These are phyloP conservation scores for Galerucella nymphaeae DNA, from an alignment of 2,888 invertebrate species.

Conservation along the genomic window DNA sequence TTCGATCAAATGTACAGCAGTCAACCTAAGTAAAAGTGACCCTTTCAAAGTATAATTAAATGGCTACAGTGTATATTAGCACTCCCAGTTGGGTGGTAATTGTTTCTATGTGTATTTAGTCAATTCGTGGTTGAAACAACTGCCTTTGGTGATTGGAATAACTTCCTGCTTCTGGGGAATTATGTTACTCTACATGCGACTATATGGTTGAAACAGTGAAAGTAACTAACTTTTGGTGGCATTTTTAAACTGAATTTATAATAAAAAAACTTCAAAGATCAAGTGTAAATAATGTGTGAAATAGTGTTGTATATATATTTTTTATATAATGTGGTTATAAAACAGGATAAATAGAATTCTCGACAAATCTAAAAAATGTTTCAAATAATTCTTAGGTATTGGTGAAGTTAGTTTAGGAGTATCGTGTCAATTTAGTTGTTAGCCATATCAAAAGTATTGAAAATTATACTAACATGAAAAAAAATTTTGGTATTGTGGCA, in stretches of 20 bases:
- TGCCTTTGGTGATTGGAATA: constrained; percentile 88
- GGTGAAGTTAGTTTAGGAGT: constrained; percentile 12
- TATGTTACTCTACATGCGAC: constrained; percentile 78
- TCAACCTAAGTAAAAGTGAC: constrained; percentile 22
- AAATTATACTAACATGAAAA: background rate
- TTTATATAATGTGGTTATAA: constrained; percentile 34
- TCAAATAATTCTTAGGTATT: background rate
- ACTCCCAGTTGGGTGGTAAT: constrained; percentile 64
- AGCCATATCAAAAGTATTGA: background rate
- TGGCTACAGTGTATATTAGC: constrained; percentile 63
- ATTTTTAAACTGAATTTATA: constrained; percentile 41
- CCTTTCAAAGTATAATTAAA: constrained; percentile 31
- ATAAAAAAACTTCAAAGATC: constrained; percentile 28
- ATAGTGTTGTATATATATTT: constrained; percentile 42
- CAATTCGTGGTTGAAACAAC: constrained; percentile 72
- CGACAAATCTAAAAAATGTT: constrained; percentile 46
- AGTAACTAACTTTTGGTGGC: constrained; percentile 34
- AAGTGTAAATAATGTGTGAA: constrained; percentile 44
- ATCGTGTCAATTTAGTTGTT: background rate
- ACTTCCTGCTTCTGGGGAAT: constrained; percentile 91
- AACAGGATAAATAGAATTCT: constrained; percentile 21
- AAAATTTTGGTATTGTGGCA: too few species aligned
- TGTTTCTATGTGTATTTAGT: constrained; percentile 64
- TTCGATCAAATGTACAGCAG: background rate
- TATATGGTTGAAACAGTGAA: constrained; percentile 66